Evolutionary conservation across 2,797 vertebrate species (phyloP).

Genomic region (Tragopan temminckii): DNA sequence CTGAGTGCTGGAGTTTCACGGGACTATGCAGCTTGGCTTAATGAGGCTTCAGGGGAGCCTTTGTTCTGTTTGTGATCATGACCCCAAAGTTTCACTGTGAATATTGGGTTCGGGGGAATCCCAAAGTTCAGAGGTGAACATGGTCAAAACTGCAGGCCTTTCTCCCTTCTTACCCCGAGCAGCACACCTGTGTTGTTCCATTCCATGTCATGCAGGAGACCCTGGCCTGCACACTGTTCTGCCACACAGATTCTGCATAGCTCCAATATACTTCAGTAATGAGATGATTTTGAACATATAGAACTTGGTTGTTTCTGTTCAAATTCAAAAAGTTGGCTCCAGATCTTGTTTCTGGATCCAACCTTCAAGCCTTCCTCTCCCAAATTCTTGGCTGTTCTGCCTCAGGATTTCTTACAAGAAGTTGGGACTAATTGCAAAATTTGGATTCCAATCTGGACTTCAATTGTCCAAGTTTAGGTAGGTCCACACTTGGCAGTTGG

Average conservation of each 20-base stretch:
- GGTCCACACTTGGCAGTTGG: not conserved
- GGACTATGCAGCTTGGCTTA: conserved; percentile 29
- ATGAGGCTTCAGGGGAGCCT: conserved; percentile 11
- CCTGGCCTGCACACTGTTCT: not conserved
- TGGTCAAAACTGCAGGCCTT: not conserved
- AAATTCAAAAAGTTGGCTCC: not conserved
- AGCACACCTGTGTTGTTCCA: not conserved
- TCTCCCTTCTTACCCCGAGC: not conserved
- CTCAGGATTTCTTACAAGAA: conserved; percentile 29
- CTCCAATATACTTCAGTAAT: conserved; percentile 2
- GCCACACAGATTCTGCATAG: conserved; percentile 1
- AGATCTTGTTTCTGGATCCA: not conserved
- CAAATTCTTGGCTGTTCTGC: conserved; percentile 32
- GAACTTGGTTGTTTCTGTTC: not conserved
- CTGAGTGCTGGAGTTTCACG: not conserved
- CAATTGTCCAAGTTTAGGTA: not conserved
- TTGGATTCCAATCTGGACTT: conserved; percentile 29
- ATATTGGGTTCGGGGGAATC: conserved; percentile 53
- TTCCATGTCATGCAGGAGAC: not conserved
- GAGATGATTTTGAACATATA: not conserved
- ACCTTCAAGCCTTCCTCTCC: not conserved
- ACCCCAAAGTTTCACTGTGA: conserved; percentile 33
- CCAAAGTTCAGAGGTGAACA: conserved; percentile 52
- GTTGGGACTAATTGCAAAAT: conserved; percentile 39
- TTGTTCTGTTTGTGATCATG: not conserved